These are phyloP conservation scores for Taxidea taxus DNA, from an alignment of 2,113 vertebrate genomes.

Conservation along the genomic window DNA sequence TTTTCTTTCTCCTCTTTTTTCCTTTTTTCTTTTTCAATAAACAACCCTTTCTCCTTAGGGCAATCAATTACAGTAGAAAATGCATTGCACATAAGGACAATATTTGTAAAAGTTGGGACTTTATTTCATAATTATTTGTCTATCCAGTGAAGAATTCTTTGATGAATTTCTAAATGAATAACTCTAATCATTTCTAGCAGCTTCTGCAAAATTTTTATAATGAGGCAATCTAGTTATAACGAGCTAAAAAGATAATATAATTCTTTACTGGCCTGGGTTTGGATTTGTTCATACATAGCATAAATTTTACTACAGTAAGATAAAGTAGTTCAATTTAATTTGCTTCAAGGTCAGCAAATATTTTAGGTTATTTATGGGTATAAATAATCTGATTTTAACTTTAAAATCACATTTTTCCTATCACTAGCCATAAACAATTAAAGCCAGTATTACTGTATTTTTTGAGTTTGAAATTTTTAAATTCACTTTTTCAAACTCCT, in stretches of 20 bases:
- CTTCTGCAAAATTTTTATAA: conserved; percentile 50
- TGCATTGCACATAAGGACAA: neutral
- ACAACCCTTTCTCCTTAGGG: neutral
- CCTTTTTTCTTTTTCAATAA: neutral
- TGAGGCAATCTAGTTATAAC: conserved; percentile 31
- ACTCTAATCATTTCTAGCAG: conserved; percentile 31
- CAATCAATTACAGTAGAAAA: conserved; percentile 46
- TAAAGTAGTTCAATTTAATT: conserved; percentile 27
- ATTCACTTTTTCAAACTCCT: neutral
- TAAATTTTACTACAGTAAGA: conserved; percentile 21
- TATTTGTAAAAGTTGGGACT: conserved; percentile 32
- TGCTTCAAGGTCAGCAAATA: conserved; percentile 52
- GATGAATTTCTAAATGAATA: conserved; percentile 47
- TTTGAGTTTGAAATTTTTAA: neutral
- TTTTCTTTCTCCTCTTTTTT: neutral
- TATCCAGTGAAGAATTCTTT: conserved; percentile 40
- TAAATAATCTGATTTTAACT: neutral
- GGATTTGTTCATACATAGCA: neutral
- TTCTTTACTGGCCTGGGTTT: neutral
- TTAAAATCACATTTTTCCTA: conserved; percentile 37
- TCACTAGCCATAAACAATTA: neutral
- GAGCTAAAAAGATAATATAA: conserved; percentile 50
- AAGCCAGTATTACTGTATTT: neutral
- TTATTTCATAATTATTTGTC: conserved; percentile 54
- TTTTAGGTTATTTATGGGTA: conserved; percentile 40